These are phyloP conservation scores for Zele albiditarsus DNA, from an alignment of 2,888 invertebrate species.

Conservation along the genomic window DNA sequence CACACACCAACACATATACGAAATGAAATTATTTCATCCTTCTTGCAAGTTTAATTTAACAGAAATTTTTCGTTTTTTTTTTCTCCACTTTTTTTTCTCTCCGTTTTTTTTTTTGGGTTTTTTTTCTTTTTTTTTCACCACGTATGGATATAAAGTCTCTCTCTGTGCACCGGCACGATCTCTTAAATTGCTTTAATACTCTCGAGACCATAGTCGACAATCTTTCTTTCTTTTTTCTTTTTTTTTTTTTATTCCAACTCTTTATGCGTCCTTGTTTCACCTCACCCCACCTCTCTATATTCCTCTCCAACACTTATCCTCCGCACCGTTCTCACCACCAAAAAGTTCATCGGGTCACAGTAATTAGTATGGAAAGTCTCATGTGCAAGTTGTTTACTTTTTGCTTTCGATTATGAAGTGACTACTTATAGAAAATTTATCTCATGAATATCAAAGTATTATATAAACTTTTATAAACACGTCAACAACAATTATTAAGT, in stretches of 20 bases:
- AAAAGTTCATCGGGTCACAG: constrained; percentile 55
- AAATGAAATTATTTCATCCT: constrained; percentile 37
- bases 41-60: constrained; percentile 38
- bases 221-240: constrained; percentile 41
- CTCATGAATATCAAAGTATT: background rate
- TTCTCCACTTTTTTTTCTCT: constrained; percentile 21
- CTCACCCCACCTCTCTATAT: constrained; percentile 16
- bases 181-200: constrained; percentile 55
- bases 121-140: constrained; percentile 27
- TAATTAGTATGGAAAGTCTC: constrained; percentile 63
- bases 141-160: constrained; percentile 42
- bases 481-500: background rate
- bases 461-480: constrained; percentile 1
- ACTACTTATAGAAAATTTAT: constrained; percentile 46
- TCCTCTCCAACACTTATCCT: constrained; percentile 7
- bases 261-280: constrained; percentile 29
- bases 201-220: constrained; percentile 44
- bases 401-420: constrained; percentile 45
- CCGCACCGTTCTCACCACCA: constrained; percentile 32
- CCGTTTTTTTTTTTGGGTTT: constrained; percentile 23
- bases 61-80: constrained; percentile 13
- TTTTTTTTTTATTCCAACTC: constrained; percentile 28
- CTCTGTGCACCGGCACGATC: constrained; percentile 42
- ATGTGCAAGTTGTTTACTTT: constrained; percentile 41
- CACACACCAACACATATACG: background rate